These are phyloP conservation scores for Acanthaster planci DNA, from an alignment of 35 echinoderm and acorn worm species.

Conservation along the genomic window DNA sequence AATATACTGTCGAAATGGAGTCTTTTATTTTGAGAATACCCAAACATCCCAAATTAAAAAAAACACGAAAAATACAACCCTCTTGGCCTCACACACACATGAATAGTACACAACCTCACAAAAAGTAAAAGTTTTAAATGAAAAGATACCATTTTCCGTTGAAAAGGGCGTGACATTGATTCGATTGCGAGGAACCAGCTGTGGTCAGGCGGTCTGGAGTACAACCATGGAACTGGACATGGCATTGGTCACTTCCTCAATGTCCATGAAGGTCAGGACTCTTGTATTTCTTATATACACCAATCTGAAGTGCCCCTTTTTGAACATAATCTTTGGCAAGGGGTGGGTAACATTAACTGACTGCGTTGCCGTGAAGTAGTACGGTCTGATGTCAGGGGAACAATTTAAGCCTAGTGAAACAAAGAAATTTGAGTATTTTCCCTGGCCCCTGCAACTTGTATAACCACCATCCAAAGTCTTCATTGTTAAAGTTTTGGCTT, in stretches of 20 bases:
- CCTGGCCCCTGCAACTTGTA: too few species aligned
- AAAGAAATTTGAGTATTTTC: too few species aligned
- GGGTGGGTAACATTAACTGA: too few species aligned
- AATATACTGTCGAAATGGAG: too few species aligned
- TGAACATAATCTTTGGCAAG: too few species aligned
- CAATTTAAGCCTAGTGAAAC: too few species aligned
- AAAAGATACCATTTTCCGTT: neutral
- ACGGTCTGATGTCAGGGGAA: too few species aligned
- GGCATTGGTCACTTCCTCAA: constrained; percentile 87
- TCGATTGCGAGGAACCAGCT: constrained; percentile 64
- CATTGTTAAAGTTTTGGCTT: too few species aligned
- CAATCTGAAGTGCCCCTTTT: too few species aligned
- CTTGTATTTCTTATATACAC: too few species aligned
- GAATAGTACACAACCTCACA: neutral
- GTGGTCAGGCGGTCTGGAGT: constrained; percentile 76
- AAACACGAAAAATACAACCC: neutral
- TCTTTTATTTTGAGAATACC: neutral
- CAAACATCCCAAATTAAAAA: neutral
- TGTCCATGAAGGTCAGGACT: constrained; percentile 89
- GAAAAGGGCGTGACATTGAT: constrained; percentile 71
- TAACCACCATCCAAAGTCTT: too few species aligned
- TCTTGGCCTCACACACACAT: neutral
- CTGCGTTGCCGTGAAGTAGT: too few species aligned
- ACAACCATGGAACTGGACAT: constrained; percentile 90
- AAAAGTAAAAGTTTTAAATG: neutral